These are phyloP conservation scores for Coturnix japonica DNA, from an alignment of 2,113 vertebrate genomes.

Conservation along the genomic window DNA sequence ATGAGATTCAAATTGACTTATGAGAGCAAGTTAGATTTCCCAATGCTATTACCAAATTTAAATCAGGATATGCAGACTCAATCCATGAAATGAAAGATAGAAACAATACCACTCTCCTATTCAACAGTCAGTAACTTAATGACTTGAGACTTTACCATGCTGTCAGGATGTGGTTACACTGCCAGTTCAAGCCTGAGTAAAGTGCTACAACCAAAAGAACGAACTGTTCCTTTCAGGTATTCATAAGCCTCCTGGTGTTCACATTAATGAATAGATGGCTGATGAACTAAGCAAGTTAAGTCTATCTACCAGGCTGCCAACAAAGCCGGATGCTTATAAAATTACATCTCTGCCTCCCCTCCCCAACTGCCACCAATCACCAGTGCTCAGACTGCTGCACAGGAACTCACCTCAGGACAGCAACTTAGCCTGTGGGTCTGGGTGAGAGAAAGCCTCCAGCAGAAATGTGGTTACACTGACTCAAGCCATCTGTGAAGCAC, in stretches of 20 bases:
- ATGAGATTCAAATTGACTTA: background rate
- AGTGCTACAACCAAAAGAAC: background rate
- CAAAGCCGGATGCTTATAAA: background rate
- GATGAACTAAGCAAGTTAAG: background rate
- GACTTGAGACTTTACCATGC: background rate
- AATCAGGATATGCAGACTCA: background rate
- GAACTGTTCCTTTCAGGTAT: background rate
- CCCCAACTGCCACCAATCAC: background rate
- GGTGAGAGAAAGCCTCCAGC: background rate
- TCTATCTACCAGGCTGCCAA: background rate
- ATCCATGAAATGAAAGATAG: background rate
- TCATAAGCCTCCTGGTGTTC: background rate
- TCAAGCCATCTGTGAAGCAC: background rate
- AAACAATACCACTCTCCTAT: background rate
- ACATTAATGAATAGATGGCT: background rate
- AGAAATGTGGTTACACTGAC: background rate
- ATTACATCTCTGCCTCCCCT: background rate
- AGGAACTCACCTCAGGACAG: background rate
- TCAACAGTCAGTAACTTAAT: background rate
- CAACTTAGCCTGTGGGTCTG: background rate
- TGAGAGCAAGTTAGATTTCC: background rate
- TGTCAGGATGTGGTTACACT: background rate
- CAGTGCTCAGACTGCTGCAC: background rate
- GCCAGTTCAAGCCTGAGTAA: background rate
- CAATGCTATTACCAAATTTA: background rate